These are phyloP conservation scores for Cyanoliseus patagonus DNA, from an alignment of 2,113 vertebrate genomes.

Conservation along the genomic window DNA sequence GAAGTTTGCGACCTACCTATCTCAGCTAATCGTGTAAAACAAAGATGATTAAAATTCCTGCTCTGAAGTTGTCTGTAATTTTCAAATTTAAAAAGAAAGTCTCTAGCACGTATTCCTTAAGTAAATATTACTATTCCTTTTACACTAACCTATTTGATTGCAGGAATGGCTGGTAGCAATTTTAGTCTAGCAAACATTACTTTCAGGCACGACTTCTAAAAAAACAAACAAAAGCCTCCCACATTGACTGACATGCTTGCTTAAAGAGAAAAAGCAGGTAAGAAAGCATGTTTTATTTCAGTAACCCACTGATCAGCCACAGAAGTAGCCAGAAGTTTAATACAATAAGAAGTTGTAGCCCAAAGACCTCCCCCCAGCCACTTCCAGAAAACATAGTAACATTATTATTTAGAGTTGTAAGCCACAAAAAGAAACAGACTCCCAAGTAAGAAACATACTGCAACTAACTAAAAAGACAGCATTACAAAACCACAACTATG, in stretches of 20 bases:
- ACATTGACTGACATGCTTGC: neutral
- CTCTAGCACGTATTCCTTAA: neutral
- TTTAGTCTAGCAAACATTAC: neutral
- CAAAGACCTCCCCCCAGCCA: neutral
- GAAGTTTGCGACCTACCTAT: neutral
- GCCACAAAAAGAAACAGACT: neutral
- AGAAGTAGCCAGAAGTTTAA: neutral
- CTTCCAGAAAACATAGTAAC: neutral
- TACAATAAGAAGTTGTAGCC: neutral
- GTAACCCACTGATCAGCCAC: neutral
- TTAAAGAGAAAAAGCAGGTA: neutral
- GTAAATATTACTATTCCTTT: neutral
- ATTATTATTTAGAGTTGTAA: neutral
- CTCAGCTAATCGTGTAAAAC: neutral
- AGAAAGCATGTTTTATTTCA: neutral
- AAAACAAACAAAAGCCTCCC: neutral
- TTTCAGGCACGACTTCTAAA: neutral
- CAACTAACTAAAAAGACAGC: neutral
- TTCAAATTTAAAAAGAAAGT: neutral
- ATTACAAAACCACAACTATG: rapidly evolving
- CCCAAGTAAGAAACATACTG: neutral
- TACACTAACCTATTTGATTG: neutral
- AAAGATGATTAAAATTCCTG: neutral
- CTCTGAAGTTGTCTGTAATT: neutral
- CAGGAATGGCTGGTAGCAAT: neutral